Evolutionary conservation across 2,113 vertebrate genomes (phyloP).

Genomic region (Aythya baeri): DNA sequence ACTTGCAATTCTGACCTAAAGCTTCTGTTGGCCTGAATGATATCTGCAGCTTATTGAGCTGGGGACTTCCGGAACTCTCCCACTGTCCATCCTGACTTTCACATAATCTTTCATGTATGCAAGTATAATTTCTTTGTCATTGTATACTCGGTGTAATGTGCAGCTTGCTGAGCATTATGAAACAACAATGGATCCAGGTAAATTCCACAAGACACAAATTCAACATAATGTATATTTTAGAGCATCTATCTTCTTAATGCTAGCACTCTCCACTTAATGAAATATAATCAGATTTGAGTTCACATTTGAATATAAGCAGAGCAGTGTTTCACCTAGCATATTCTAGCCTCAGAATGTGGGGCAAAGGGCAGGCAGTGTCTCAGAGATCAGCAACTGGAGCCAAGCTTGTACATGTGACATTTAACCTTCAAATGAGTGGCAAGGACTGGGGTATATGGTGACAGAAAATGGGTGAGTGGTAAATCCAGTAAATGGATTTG

Average conservation of each 20-base stretch:
- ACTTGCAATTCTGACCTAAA: neutral
- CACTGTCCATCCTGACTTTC: neutral
- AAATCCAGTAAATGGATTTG: slow-evolving; percentile 58
- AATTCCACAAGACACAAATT: neutral
- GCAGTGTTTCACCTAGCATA: neutral
- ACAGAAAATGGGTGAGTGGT: slow-evolving; percentile 43
- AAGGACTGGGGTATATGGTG: slow-evolving; percentile 11
- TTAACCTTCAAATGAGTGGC: slow-evolving; percentile 49
- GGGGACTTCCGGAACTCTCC: neutral
- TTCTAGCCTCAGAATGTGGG: neutral
- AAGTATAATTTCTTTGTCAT: neutral
- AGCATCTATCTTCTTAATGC: neutral
- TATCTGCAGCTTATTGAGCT: neutral
- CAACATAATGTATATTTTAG: neutral
- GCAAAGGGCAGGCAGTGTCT: neutral
- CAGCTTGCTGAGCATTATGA: neutral
- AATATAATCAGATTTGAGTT: neutral
- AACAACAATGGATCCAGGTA: neutral
- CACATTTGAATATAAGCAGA: neutral
- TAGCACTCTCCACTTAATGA: neutral
- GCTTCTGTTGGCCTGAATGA: neutral
- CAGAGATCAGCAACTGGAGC: neutral
- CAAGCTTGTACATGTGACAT: neutral
- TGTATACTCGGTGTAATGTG: neutral
- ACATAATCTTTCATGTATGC: neutral